Evolutionary conservation across 2,888 invertebrate genomes (phyloP).

Genomic region (Plagiodera versicolora): DNA sequence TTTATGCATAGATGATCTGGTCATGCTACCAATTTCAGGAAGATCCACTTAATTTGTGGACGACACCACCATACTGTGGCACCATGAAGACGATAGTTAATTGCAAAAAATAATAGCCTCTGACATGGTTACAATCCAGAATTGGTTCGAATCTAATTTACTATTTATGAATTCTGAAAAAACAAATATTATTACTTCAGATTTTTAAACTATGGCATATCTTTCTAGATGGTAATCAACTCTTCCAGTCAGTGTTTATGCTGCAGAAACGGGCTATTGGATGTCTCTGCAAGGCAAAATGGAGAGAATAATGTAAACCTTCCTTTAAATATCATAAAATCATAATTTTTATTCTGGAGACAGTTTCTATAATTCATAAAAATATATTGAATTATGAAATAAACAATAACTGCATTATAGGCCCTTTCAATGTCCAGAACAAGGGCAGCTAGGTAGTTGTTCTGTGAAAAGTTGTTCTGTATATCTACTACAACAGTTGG

Average conservation of each 20-base stretch:
- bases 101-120: neutral
- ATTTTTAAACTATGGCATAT: neutral
- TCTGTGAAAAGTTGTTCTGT: neutral
- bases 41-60: no score
- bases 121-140: conserved; percentile 1
- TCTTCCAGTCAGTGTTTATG: neutral
- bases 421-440: conserved; percentile 1
- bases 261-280: no score
- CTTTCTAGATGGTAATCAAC: neutral
- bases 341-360: neutral
- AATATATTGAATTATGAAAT: conserved; percentile 1
- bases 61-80: no score
- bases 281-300: no score
- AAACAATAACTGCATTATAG: conserved; percentile 5
- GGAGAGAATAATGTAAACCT: neutral
- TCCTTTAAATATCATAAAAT: no score
- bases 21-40: no score
- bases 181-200: neutral
- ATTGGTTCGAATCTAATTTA: neutral
- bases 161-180: neutral
- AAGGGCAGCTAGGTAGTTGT: neutral
- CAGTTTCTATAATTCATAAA: neutral
- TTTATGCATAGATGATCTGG: no score
- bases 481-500: conserved; percentile 5
- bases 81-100: no score